Conservation (phyloP, 2,797 vertebrate genomes). For the Choloepus didactylus region DNA sequence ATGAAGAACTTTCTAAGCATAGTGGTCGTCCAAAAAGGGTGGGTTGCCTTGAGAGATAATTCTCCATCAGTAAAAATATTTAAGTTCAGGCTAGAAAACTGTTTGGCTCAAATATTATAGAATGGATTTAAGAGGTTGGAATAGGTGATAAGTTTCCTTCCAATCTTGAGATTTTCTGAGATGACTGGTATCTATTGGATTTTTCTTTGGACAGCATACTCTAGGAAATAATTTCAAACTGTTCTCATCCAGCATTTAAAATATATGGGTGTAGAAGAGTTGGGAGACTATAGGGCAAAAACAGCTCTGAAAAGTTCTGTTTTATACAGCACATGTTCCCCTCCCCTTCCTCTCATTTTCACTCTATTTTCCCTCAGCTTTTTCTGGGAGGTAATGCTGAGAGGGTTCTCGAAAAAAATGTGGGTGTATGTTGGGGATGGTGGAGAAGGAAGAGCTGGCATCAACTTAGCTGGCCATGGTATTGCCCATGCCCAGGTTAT, state of each 20-base stretch:
- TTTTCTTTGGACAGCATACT: conserved; percentile 1
- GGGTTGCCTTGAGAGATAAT: neutral
- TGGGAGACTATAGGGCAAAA: neutral
- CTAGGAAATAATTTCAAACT: neutral
- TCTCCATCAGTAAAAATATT: conserved; percentile 23
- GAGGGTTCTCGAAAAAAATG: neutral
- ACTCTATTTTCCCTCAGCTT: neutral
- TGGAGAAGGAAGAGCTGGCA: neutral
- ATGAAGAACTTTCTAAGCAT: neutral
- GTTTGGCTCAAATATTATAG: neutral
- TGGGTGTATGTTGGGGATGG: too few relatives aligned
- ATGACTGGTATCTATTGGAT: neutral
- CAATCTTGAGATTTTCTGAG: conserved; percentile 13
- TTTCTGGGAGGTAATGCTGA: neutral
- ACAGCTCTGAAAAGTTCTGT: neutral
- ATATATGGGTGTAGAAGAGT: neutral
- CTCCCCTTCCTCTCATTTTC: neutral
- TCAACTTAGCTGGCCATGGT: neutral
- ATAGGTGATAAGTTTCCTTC: neutral
- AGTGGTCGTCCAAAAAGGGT: neutral
- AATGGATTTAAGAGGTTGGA: neutral
- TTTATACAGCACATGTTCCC: neutral
- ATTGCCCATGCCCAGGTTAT: neutral
- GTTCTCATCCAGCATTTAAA: neutral
- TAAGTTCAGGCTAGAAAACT: neutral